Conservation (phyloP, 2,888 invertebrate genomes). For the Ennomos erosarius region DNA sequence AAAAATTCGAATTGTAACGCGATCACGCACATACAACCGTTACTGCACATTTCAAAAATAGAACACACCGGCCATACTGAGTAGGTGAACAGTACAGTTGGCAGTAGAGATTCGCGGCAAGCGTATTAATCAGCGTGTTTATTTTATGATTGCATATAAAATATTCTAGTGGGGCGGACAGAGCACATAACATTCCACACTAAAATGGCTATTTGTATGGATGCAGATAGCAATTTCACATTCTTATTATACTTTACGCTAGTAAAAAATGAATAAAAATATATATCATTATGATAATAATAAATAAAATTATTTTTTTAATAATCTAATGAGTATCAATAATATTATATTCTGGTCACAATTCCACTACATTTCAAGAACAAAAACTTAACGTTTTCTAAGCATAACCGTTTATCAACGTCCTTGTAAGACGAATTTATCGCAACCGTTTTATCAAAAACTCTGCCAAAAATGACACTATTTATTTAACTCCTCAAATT, state of each 20-base stretch:
- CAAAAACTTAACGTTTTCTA: slow-evolving; percentile 25
- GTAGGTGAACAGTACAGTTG: slow-evolving; percentile 66
- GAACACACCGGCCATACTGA: slow-evolving; percentile 82
- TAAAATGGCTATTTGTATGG: slow-evolving; percentile 59
- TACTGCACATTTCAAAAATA: slow-evolving; percentile 84
- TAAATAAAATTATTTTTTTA: no score
- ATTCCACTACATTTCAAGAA: slow-evolving; percentile 19
- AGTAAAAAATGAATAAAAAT: slow-evolving; percentile 2
- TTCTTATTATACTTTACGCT: slow-evolving; percentile 44
- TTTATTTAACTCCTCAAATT: no score
- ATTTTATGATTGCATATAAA: slow-evolving; percentile 77
- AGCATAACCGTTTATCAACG: slow-evolving; percentile 59
- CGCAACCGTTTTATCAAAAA: slow-evolving; percentile 48
- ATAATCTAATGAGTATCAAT: background rate
- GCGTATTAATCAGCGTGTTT: slow-evolving; percentile 81
- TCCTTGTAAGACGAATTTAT: slow-evolving; percentile 63
- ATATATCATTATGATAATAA: no score
- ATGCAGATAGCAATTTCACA: slow-evolving; percentile 41
- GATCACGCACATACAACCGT: slow-evolving; percentile 80
- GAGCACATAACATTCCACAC: slow-evolving; percentile 60
- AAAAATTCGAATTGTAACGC: slow-evolving; percentile 77
- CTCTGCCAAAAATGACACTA: slow-evolving; percentile 30
- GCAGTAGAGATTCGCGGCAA: slow-evolving; percentile 72
- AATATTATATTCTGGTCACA: slow-evolving; percentile 4
- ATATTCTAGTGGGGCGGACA: slow-evolving; percentile 65